A percentile compares a stretch with the other conserved stretches of the same genome.
phyloP scores from a whole-genome alignment of 2,797 vertebrate genomes.

The Rhodeus uyekii region DNA sequence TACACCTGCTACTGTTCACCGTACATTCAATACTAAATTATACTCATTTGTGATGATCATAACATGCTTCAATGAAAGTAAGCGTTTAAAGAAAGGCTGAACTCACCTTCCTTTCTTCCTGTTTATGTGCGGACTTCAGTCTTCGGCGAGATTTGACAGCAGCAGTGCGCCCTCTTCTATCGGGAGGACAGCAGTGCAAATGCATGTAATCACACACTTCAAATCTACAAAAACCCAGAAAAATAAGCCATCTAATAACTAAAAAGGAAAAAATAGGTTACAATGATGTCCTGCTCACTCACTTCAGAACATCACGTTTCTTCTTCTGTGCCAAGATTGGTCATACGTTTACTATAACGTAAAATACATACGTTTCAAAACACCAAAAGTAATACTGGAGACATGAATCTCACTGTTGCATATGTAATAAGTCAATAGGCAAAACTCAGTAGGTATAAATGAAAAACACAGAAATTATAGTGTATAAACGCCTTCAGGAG shows the following conservation, averaged over 20 bases:
- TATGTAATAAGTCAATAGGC: background rate
- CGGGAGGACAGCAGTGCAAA: background rate
- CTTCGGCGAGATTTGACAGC: constrained; percentile 11
- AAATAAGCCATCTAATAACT: background rate
- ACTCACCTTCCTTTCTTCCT: constrained; percentile 47
- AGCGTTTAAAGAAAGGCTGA: background rate
- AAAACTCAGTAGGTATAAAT: background rate
- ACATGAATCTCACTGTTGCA: background rate
- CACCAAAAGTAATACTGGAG: background rate
- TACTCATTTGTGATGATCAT: background rate
- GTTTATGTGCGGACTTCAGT: constrained; percentile 42
- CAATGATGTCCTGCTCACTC: background rate
- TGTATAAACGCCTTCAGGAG: background rate
- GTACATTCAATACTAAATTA: background rate
- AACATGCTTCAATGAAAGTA: constrained; percentile 34
- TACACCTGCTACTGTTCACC: background rate
- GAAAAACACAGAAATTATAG: background rate
- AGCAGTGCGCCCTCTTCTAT: constrained; percentile 34
- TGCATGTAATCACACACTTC: background rate
- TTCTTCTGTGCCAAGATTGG: background rate
- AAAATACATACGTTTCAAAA: background rate
- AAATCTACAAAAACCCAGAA: background rate
- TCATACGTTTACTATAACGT: background rate
- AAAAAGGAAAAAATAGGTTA: background rate
- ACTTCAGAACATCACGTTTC: background rate